phyloP scores from a whole-genome alignment of 2,113 vertebrate genomes.

The Callipepla californica region DNA sequence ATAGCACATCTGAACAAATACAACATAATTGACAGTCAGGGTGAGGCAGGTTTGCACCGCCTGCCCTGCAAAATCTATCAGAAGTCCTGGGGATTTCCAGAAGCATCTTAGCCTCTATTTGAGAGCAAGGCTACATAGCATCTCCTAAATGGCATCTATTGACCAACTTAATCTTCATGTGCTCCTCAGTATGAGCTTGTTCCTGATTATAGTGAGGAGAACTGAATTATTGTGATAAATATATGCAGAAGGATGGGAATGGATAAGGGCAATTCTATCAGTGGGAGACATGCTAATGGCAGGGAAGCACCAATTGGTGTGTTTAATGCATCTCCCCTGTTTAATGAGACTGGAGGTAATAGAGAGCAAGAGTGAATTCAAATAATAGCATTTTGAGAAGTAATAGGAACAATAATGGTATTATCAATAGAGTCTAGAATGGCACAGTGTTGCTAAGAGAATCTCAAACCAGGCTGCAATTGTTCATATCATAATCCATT shows the following conservation, averaged over 20 bases:
- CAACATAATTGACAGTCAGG: neutral
- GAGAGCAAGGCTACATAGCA: neutral
- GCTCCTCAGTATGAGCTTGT: neutral
- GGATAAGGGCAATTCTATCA: neutral
- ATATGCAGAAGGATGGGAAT: neutral
- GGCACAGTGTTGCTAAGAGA: neutral
- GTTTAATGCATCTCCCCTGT: neutral
- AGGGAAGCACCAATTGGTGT: neutral
- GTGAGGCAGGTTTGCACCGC: neutral
- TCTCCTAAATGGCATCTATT: neutral
- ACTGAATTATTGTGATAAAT: neutral
- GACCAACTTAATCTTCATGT: neutral
- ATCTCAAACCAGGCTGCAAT: neutral
- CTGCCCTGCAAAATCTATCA: neutral
- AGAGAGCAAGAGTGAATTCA: neutral
- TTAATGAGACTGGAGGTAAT: neutral
- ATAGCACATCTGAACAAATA: neutral
- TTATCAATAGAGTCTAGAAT: neutral
- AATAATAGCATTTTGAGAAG: neutral
- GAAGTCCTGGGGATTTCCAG: neutral
- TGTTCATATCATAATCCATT: neutral
- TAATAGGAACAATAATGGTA: neutral
- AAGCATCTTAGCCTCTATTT: neutral
- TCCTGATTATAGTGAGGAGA: neutral
- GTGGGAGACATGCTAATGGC: neutral